These are phyloP conservation scores for Pelecanus crispus DNA, from an alignment of 2,113 vertebrate genomes.

Conservation along the genomic window DNA sequence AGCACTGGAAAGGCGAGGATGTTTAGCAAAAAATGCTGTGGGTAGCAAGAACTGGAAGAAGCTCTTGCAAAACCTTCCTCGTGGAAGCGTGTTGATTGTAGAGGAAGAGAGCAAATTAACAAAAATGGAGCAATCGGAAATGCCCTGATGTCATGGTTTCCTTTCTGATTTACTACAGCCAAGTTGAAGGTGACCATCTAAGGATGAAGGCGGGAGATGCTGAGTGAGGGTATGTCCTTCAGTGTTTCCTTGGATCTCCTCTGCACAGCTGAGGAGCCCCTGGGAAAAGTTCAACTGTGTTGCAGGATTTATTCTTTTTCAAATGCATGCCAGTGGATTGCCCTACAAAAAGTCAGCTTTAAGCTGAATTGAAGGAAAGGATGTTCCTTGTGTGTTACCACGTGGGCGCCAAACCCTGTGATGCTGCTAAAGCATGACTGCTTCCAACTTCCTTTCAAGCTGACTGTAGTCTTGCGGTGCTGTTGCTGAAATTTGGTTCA, in stretches of 20 bases:
- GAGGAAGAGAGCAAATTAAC: not conserved
- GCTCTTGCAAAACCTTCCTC: not conserved
- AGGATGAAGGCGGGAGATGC: not conserved
- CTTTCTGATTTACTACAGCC: not conserved
- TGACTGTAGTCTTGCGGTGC: not conserved
- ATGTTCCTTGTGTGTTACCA: not conserved
- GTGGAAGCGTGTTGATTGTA: not conserved
- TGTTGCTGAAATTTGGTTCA: not conserved
- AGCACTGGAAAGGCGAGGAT: not conserved
- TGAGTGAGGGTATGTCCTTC: not conserved
- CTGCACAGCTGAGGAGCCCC: not conserved
- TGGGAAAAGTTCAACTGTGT: not conserved
- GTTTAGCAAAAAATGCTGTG: not conserved
- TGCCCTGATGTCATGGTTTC: fast-evolving
- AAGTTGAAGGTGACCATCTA: not conserved
- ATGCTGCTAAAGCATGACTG: not conserved
- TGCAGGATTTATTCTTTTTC: not conserved
- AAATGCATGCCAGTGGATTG: not conserved
- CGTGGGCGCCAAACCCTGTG: not conserved
- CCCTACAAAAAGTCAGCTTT: not conserved
- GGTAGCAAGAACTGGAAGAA: not conserved
- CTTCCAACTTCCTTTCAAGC: not conserved
- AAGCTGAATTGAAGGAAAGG: not conserved
- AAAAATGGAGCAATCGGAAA: not conserved
- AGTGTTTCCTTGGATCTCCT: not conserved